These are phyloP conservation scores for Achlya flavicornis DNA, from an alignment of 2,888 invertebrate species.

Conservation along the genomic window DNA sequence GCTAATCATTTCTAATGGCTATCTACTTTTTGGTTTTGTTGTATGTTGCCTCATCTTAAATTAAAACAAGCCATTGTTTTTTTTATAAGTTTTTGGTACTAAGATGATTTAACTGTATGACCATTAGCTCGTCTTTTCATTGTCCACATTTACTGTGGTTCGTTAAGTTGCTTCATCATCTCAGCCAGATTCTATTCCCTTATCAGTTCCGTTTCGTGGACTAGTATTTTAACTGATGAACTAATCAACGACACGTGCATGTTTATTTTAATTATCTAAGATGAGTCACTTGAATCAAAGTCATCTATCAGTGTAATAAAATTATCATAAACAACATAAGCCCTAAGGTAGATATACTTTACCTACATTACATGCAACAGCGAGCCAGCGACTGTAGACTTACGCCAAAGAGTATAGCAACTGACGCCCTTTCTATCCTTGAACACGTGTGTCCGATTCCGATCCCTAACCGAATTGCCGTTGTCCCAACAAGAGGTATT, in stretches of 20 bases:
- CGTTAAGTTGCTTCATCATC: background rate
- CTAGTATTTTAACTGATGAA: background rate
- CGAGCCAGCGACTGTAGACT: background rate
- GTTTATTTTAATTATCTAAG: background rate
- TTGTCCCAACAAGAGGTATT: slow-evolving; percentile 6
- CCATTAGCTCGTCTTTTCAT: too few relatives aligned
- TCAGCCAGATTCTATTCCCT: background rate
- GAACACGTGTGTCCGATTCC: slow-evolving; percentile 9
- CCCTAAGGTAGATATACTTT: background rate
- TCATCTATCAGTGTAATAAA: background rate
- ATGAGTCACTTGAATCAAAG: background rate
- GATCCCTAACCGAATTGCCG: slow-evolving; percentile 8
- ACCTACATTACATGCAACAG: background rate
- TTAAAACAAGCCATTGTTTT: background rate
- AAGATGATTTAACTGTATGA: background rate
- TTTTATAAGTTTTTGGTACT: background rate
- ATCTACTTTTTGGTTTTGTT: background rate
- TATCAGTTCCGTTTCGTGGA: background rate
- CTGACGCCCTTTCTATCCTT: slow-evolving; percentile 5
- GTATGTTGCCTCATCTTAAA: background rate
- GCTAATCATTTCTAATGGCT: background rate
- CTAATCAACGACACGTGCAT: background rate
- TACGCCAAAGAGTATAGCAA: background rate
- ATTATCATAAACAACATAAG: background rate
- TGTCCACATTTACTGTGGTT: too few relatives aligned